Evolutionary conservation across 2,888 invertebrate species (phyloP), one percentile per base, ranked within the genome.

Genomic region (Chrysodeixis includens): DNA sequence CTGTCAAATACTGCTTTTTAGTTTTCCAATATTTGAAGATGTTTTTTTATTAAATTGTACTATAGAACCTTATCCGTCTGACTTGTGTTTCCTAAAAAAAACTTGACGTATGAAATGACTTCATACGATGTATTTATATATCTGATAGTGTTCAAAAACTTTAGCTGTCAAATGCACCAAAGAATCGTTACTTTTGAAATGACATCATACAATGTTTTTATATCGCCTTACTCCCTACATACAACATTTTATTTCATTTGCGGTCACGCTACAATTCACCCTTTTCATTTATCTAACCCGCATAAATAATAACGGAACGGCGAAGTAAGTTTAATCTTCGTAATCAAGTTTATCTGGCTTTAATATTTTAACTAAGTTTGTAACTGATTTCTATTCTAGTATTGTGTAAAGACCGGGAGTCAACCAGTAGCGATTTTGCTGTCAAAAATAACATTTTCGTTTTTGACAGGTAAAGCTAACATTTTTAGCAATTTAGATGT

Each of bases 291-390:
- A 66, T 70, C 62, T 60, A 44, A 30, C 56, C 51, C 22, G 62
- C 66, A 60, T 70, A 60, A 70, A 73, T 49, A 73, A 73, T 73
- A 74, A 63, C 59, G 57, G 44, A 61, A 66, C 60, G n/a, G 59
- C 61, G 14, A 60, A 66, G 57, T 60, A 63, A 63, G 49, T 74
- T 60, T 71, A 74, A 74, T 71, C 60, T 67, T 6, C 6, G 10
- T 75, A 70, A 71, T 71, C 56, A 57, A 49, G 35, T 62, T 49
- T 44, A 30, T 53, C 32, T 49, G 10, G 20, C 57, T 22, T 58
- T 56, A 65, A 65, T 65, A 75, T 62, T 64, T 65, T 51, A 62
- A 46, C 14, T 35, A 65, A 14, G 64, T 72, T 59, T 65, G 49
- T 49, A 70, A 40, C 30, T 30, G 49, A 44, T 30, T 52, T 12